These are phyloP conservation scores for Bungarus multicinctus DNA, from an alignment of 2,113 vertebrate genomes.

Conservation along the genomic window DNA sequence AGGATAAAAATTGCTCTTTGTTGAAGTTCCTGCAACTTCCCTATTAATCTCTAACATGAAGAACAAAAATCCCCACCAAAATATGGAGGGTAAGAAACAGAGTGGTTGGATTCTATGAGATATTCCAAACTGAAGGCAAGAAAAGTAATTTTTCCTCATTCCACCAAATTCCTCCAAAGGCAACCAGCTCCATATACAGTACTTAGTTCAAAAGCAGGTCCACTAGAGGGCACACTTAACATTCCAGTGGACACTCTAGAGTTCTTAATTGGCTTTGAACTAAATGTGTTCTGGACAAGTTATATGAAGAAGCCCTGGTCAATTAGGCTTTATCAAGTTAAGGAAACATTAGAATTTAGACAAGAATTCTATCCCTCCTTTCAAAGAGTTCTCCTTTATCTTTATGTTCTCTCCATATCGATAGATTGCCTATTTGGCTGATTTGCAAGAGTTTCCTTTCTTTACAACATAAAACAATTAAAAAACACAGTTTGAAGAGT, in stretches of 20 bases:
- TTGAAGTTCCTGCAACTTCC: neutral
- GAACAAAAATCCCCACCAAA: neutral
- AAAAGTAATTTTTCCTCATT: neutral
- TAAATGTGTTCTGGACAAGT: neutral
- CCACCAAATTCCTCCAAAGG: neutral
- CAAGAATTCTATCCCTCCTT: neutral
- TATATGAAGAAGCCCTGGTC: neutral
- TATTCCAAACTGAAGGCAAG: neutral
- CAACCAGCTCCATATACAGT: neutral
- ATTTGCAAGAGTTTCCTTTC: neutral
- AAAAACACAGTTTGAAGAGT: neutral
- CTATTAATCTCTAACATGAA: neutral
- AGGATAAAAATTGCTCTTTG: neutral
- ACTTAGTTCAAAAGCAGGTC: neutral
- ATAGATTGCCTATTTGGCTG: neutral
- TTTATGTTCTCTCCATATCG: neutral
- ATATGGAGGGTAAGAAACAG: neutral
- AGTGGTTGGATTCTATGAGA: neutral
- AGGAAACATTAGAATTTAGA: neutral
- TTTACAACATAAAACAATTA: neutral
- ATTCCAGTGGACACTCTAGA: neutral
- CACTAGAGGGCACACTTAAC: neutral
- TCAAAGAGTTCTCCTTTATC: rapidly evolving
- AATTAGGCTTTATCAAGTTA: neutral
- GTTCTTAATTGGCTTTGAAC: neutral